phyloP scores from a whole-genome alignment of 1,140 invertebrate genomes.

The Andricus grossulariae region DNA sequence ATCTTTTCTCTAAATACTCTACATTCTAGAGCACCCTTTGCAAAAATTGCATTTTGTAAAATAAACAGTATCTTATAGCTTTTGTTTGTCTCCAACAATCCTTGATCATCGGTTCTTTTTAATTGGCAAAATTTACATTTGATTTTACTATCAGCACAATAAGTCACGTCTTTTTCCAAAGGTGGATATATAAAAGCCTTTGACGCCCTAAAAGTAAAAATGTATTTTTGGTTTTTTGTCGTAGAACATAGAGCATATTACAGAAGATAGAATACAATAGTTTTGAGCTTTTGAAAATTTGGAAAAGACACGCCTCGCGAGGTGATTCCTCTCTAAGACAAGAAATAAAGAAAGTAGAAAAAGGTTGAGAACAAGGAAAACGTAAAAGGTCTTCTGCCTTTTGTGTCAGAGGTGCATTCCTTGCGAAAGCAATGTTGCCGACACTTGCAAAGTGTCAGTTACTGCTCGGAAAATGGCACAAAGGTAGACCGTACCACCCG shows the following conservation, averaged over 20 bases:
- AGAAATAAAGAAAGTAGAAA: constrained; percentile 8
- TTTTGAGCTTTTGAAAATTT: neutral
- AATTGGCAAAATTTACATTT: too few species aligned
- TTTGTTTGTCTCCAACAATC: too few species aligned
- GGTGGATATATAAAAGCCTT: too few species aligned
- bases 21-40: too few species aligned
- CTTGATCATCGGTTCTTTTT: too few species aligned
- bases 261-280: neutral
- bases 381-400: constrained; percentile 3
- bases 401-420: constrained; percentile 12
- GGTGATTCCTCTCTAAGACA: neutral
- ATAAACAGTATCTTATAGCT: too few species aligned
- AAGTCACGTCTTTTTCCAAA: too few species aligned
- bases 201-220: too few species aligned
- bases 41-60: too few species aligned
- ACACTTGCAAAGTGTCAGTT: constrained; percentile 5
- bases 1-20: too few species aligned
- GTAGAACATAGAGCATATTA: neutral
- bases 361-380: constrained; percentile 5
- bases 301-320: constrained; percentile 4
- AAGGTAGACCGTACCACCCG: constrained; percentile 1
- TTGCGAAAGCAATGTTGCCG: constrained; percentile 1
- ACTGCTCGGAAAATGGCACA: neutral
- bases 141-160: too few species aligned
- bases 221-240: too few species aligned